Percentiles rank a stretch among this genome's conserved stretches.
Conservation (phyloP, 2,888 invertebrate genomes). For the Drosophila lutescens region DNA sequence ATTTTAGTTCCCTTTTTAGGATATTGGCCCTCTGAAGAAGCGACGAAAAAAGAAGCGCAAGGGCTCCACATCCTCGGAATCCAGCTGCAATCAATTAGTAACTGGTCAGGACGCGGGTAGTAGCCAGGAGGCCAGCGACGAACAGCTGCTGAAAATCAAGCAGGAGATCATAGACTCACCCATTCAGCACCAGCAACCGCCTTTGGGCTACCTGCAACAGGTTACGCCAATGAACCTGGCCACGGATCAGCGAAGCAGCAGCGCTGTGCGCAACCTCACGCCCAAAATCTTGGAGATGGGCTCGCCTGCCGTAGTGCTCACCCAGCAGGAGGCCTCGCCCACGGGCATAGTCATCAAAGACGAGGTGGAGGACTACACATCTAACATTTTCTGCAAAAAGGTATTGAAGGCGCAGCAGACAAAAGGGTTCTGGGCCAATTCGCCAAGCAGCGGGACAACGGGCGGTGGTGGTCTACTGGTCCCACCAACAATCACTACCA, state of each 20-base stretch:
- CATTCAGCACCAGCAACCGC: slow-evolving; percentile 36
- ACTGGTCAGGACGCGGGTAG: slow-evolving; percentile 63
- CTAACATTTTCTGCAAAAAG: slow-evolving; percentile 84
- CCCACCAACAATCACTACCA: slow-evolving; percentile 78
- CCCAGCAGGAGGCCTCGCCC: slow-evolving; percentile 56
- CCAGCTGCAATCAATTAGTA: slow-evolving; percentile 73
- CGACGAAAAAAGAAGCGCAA: slow-evolving; percentile 84
- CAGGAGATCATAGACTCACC: slow-evolving; percentile 83
- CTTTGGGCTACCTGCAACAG: slow-evolving; percentile 63
- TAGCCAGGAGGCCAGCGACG: slow-evolving; percentile 68
- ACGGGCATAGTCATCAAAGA: slow-evolving; percentile 76
- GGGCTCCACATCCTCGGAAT: slow-evolving; percentile 83
- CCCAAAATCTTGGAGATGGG: slow-evolving; percentile 78
- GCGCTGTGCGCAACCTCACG: slow-evolving; percentile 81
- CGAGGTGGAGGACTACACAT: slow-evolving; percentile 82
- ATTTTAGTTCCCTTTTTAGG: slow-evolving; percentile 58
- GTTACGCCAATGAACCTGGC: slow-evolving; percentile 83
- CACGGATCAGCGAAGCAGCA: slow-evolving; percentile 63
- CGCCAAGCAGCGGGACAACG: slow-evolving; percentile 72
- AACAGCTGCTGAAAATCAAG: slow-evolving; percentile 75
- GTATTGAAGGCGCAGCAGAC: slow-evolving; percentile 84
- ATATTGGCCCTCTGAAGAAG: slow-evolving; percentile 83
- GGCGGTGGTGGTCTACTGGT: slow-evolving; percentile 51
- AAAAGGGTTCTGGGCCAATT: slow-evolving; percentile 83
- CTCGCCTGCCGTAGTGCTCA: slow-evolving; percentile 41